A percentile compares a stretch with the other conserved stretches of the same genome.
phyloP scores from a whole-genome alignment of 2,113 vertebrate genomes.

The Callochromis pleurospilus region DNA sequence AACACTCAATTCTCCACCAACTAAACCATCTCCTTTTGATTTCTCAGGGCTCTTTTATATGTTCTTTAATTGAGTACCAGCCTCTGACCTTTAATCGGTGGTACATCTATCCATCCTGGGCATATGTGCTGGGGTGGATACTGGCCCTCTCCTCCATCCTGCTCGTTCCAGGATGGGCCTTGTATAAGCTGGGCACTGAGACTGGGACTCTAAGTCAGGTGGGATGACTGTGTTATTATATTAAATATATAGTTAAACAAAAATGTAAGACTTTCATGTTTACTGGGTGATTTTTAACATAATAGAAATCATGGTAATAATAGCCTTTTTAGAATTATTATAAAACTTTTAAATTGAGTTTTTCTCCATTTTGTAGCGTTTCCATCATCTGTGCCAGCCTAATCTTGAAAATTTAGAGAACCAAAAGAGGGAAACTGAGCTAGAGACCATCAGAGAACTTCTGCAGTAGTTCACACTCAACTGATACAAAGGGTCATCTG shows the following conservation, averaged over 20 bases:
- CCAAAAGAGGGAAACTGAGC: not conserved
- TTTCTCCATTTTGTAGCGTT: not conserved
- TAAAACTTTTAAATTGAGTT: not conserved
- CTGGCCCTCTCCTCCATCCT: constrained; percentile 43
- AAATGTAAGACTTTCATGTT: not conserved
- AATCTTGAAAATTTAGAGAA: not conserved
- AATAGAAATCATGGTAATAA: not conserved
- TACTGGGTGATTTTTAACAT: not conserved
- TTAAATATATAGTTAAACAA: not conserved
- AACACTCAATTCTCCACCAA: rapidly evolving
- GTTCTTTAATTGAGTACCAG: constrained; percentile 57
- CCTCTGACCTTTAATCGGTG: constrained; percentile 68
- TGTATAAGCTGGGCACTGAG: not conserved
- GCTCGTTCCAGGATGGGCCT: not conserved
- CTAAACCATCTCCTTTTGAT: not conserved
- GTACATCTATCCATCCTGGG: constrained; percentile 68
- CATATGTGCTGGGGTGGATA: constrained; percentile 55
- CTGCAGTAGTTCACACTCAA: not conserved
- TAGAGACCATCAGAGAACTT: not conserved
- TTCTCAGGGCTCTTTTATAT: constrained; percentile 54
- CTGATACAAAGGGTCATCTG: not conserved
- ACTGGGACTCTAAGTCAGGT: not conserved
- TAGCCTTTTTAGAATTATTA: not conserved
- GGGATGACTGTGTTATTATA: not conserved
- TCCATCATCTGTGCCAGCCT: not conserved